These are phyloP conservation scores for Fringilla coelebs DNA, from an alignment of 2,797 vertebrate species.

Conservation along the genomic window DNA sequence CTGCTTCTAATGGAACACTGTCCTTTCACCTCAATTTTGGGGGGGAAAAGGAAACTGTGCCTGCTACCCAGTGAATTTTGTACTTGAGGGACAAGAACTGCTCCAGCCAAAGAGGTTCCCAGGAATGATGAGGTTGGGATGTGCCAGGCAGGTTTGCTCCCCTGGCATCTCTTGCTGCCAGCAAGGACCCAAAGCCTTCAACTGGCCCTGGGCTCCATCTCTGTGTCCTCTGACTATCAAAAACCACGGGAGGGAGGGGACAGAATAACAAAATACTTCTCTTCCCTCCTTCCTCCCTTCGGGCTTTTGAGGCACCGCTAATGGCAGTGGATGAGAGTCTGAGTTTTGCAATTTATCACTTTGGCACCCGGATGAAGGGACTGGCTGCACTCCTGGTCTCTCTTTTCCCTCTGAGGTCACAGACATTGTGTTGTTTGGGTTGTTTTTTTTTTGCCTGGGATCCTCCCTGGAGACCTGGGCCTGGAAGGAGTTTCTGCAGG, in stretches of 20 bases:
- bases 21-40: background rate
- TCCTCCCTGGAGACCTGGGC: background rate
- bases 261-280: background rate
- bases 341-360: background rate
- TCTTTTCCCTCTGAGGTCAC: background rate
- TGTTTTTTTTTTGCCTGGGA: background rate
- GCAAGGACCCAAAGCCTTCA: background rate
- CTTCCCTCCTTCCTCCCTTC: background rate
- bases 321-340: background rate
- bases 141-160: background rate
- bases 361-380: background rate
- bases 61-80: background rate
- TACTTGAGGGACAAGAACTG: background rate
- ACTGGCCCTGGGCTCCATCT: background rate
- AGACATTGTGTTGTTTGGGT: rapidly evolving
- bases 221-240: background rate
- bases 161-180: background rate
- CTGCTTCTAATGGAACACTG: background rate
- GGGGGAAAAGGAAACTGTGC: background rate
- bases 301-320: background rate
- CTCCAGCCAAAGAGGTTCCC: background rate
- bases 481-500: background rate
- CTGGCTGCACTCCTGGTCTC: background rate
- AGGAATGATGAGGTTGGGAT: background rate
- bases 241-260: background rate